phyloP scores from a whole-genome alignment of 2,797 vertebrate genomes.

The Anolis apletophallus region DNA sequence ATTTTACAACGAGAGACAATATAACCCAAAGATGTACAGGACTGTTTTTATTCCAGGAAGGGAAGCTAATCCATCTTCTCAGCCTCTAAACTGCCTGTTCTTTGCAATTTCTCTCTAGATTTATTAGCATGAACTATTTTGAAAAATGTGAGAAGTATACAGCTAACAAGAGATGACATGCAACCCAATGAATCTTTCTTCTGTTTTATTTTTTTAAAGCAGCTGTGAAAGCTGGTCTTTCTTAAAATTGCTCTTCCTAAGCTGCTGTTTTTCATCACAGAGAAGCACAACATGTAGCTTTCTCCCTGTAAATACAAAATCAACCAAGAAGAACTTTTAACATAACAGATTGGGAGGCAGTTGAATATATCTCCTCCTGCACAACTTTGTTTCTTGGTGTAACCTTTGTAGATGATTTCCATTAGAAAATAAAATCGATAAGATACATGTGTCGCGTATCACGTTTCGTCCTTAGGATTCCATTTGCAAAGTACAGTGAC shows the following conservation, averaged over 20 bases:
- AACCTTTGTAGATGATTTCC: not conserved
- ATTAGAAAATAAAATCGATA: not conserved
- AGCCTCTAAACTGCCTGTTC: not conserved
- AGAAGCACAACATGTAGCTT: not conserved
- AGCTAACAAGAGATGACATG: not conserved
- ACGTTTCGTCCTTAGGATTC: not conserved
- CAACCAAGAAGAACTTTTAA: not conserved
- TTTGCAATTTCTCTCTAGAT: not conserved
- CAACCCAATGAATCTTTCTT: not conserved
- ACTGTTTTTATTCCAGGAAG: constrained; percentile 7
- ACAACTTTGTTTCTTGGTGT: not conserved
- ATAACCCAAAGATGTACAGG: constrained; percentile 9
- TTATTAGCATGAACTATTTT: not conserved
- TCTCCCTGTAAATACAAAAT: not conserved
- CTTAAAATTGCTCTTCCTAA: not conserved
- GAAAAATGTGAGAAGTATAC: constrained; percentile 1
- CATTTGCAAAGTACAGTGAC: not conserved
- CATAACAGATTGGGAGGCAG: not conserved
- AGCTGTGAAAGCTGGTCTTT: not conserved
- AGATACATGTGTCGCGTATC: not conserved
- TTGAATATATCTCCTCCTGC: not conserved
- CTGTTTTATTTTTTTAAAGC: not conserved
- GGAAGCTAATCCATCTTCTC: not conserved
- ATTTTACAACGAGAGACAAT: constrained; percentile 1
- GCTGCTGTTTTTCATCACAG: not conserved